These are phyloP conservation scores for Pangasius krempfi DNA, from an alignment of 2,797 vertebrate species.

Conservation along the genomic window DNA sequence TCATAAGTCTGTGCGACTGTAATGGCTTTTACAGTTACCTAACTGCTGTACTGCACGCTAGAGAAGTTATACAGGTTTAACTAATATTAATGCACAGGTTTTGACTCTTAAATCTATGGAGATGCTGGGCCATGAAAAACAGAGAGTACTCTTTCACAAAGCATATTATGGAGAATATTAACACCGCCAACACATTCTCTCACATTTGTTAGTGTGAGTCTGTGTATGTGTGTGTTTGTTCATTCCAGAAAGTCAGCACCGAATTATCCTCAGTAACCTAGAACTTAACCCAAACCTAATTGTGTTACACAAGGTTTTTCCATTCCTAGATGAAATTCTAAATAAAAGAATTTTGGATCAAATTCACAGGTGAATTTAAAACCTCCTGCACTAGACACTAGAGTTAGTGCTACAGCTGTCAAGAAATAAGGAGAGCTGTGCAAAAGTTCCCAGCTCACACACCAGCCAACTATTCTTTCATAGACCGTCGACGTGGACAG, in stretches of 20 bases:
- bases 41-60: background rate
- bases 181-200: constrained; percentile 4
- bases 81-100: background rate
- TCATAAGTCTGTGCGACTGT: constrained; percentile 5
- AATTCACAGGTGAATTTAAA: constrained; percentile 33
- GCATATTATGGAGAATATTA: constrained; percentile 7
- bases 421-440: constrained; percentile 40
- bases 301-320: background rate
- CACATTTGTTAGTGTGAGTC: background rate
- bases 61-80: background rate
- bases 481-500: constrained; percentile 59
- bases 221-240: background rate
- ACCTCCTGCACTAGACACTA: constrained; percentile 36
- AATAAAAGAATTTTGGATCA: constrained; percentile 3
- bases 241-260: constrained; percentile 13
- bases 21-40: constrained; percentile 38
- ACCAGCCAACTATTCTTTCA: constrained; percentile 54
- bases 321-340: background rate
- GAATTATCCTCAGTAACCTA: constrained; percentile 25
- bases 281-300: constrained; percentile 6
- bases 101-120: constrained; percentile 16
- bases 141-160: background rate
- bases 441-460: constrained; percentile 22
- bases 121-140: background rate
- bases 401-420: constrained; percentile 40